Percentiles rank a stretch among this genome's conserved stretches.
Evolutionary conservation across 2,888 invertebrate species (phyloP).

Genomic region (Erebia epiphron): DNA sequence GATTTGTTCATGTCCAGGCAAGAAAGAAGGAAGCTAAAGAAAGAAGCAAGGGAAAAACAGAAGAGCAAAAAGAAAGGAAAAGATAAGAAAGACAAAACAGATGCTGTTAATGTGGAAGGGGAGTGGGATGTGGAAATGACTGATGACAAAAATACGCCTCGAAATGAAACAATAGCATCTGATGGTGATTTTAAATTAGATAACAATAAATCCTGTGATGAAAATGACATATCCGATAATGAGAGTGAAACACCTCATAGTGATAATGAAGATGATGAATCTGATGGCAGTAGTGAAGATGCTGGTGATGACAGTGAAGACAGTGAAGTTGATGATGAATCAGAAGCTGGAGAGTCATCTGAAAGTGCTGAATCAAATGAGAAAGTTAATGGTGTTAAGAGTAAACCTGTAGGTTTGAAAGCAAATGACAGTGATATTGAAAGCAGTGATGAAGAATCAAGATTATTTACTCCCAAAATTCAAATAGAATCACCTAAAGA

Average conservation of each 20-base stretch:
- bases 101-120: constrained; percentile 56
- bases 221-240: constrained; percentile 17
- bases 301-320: constrained; percentile 11
- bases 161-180: constrained; percentile 14
- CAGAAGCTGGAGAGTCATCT: constrained; percentile 17
- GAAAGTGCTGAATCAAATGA: constrained; percentile 38
- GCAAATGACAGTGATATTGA: constrained; percentile 31
- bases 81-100: constrained; percentile 49
- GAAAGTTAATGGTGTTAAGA: constrained; percentile 30
- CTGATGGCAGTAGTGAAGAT: constrained; percentile 20
- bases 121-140: constrained; percentile 60
- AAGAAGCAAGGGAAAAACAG: constrained; percentile 66
- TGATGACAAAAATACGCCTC: constrained; percentile 33
- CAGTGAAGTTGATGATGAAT: constrained; percentile 25
- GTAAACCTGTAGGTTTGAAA: not conserved
- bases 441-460: constrained; percentile 15
- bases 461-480: not conserved
- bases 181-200: not conserved
- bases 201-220: constrained; percentile 1
- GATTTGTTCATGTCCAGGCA: constrained; percentile 73
- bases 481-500: not conserved
- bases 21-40: constrained; percentile 68
- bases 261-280: not conserved
- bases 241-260: constrained; percentile 5
- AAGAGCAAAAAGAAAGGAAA: constrained; percentile 55